Percentiles rank a stretch among this genome's conserved stretches.
Evolutionary conservation across 2,888 invertebrate species (phyloP).

Genomic region (Cremastinae sp.): DNA sequence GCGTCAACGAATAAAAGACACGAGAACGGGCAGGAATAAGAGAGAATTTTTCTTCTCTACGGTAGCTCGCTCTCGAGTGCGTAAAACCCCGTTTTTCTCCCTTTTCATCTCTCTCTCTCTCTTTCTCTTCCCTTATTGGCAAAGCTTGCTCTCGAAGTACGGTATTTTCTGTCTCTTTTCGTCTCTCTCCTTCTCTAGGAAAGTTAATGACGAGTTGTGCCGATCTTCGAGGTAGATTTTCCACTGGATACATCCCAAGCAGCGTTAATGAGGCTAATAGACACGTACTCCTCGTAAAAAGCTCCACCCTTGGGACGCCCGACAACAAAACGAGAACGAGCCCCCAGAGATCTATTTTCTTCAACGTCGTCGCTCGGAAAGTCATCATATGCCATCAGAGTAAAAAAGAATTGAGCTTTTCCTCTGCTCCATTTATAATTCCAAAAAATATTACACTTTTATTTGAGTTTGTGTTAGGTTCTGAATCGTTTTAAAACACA

Average conservation of each 20-base stretch:
- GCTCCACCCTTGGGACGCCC: conserved; percentile 64
- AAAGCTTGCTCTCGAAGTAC: conserved; percentile 60
- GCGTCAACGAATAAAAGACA: conserved; percentile 73
- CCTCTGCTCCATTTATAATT: not conserved
- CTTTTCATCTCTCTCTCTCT: no score
- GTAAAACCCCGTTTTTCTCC: conserved; percentile 58
- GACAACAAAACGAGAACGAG: conserved; percentile 41
- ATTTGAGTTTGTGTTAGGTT: no score
- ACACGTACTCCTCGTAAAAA: conserved; percentile 78
- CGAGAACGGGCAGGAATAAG: conserved; percentile 26
- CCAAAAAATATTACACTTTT: not conserved
- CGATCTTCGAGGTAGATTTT: conserved; percentile 47
- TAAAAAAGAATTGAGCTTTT: not conserved
- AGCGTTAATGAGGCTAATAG: conserved; percentile 76
- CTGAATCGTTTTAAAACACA: no score
- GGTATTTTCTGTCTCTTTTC: conserved; percentile 34
- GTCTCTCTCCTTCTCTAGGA: conserved; percentile 32
- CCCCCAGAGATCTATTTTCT: conserved; percentile 19
- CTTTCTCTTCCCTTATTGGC: conserved; percentile 26
- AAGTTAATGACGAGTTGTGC: conserved; percentile 42
- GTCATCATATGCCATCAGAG: not conserved
- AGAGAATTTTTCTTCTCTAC: conserved; percentile 31
- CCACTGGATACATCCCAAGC: conserved; percentile 17
- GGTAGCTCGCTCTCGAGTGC: conserved; percentile 14
- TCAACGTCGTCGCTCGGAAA: conserved; percentile 27